These are phyloP conservation scores for Xylota segnis DNA, from an alignment of 2,888 invertebrate species.

Conservation along the genomic window DNA sequence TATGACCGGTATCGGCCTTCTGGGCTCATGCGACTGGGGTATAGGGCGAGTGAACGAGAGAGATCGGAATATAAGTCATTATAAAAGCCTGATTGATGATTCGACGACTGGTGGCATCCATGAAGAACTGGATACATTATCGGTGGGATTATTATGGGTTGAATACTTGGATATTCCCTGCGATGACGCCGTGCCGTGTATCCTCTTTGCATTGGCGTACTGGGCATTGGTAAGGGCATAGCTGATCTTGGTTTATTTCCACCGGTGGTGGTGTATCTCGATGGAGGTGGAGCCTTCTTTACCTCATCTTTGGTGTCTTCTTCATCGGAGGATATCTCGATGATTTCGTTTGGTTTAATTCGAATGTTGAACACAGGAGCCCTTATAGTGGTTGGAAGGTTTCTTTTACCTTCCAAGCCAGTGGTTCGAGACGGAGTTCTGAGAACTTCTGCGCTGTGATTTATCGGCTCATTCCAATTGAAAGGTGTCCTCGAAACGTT, in stretches of 20 bases:
- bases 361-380: too few relatives aligned
- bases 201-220: too few relatives aligned
- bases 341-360: neutral
- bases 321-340: conserved; percentile 9
- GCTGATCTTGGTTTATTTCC: neutral
- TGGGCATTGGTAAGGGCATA: neutral
- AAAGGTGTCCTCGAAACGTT: neutral
- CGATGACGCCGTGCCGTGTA: too few relatives aligned
- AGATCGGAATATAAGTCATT: neutral
- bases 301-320: neutral
- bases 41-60: neutral
- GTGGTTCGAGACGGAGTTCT: neutral
- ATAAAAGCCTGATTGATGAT: neutral
- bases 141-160: too few relatives aligned
- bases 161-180: too few relatives aligned
- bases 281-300: too few relatives aligned
- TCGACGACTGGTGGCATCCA: neutral
- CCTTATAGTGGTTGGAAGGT: too few relatives aligned
- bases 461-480: neutral
- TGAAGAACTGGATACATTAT: neutral
- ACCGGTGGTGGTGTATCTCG: neutral
- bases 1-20: conserved; percentile 4
- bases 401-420: too few relatives aligned
- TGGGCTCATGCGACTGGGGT: neutral
- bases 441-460: too few relatives aligned